Base-by-base conservation (phyloP, 2,797 vertebrate species). In the Huso huso region DNA sequence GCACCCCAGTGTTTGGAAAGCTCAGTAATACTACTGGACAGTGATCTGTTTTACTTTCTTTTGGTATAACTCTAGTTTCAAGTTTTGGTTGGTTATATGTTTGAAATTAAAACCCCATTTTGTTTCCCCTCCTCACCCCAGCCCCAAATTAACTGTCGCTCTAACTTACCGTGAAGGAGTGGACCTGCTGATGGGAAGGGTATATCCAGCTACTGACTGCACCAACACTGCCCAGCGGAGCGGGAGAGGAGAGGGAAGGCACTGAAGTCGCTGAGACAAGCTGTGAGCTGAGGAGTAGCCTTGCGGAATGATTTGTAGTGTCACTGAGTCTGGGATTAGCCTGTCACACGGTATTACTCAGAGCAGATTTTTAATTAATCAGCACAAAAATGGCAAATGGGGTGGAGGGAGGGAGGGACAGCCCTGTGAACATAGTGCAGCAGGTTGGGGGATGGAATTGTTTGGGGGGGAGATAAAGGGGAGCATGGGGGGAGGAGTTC, bases 271-370 rank as follows among this genome's bases (percentile, higher is more conserved):
- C 72, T 75, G 66, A 8, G 63, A 77, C 60, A 67, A 73, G 77
- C 74, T 64, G 83, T 83, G 79, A 78, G 78, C 70, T 75, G 67
- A 71, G 15, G 73, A 69, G 74, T 71, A 69, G 72, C 72, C 68
- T 10, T 64, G 69, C 76, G 6, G 69, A 83, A 74, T 83, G 84
- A 82, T 91, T 91, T 92, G 90, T 91, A 91, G 81, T 66, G 76
- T 79, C 77, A 86, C 84, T 78, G 55, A 86, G 76, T 77, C 78
- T 62, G 74, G 88, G 92, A 94, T 95, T 94, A 95, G 81, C 79
- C 72, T 84, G 89, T 94, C 94, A 95, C 92, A 86, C 81, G 87
- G 86, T 92, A 93, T 91, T 90, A 93, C 82, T 83, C 77, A 85
- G 67, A 66, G 70, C 84, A 77, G 81, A 77, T 87, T 88, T 78